Evolutionary conservation across 1,140 invertebrate species (phyloP), one percentile per base, ranked within the genome.

Genomic region (Harlomillsia oculata): DNA sequence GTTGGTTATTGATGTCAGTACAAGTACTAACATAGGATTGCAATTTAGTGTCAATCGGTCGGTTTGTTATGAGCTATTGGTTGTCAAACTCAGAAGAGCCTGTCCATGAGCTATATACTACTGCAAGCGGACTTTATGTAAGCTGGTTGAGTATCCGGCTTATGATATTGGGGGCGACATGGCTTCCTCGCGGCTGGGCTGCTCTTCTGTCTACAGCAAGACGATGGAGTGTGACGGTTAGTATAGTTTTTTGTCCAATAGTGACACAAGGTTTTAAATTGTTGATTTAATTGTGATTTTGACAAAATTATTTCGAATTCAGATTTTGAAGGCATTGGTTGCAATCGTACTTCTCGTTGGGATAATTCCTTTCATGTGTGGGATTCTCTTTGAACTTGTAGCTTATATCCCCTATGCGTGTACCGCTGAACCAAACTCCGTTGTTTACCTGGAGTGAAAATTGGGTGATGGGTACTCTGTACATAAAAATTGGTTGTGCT

Each of bases 401-500:
- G 0, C 77, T 97, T 16, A 85, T 97, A 13, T 85, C 94, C 5
- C 94, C 94, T 4, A 74, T 97, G 5, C 75, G 92, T n/a, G 90
- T 97, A 9, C 89, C 91, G 0, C 71, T 97, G 3, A 82, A 90
- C 66, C 93, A 98, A 72, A 92, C 91, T 16, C 94, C 95, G 0
- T 83, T 98, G n/a, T 89, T 85, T 84, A 84, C 61, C 25, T 52
- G 54, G 34, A 36, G 58, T 5, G 36, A 60, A 40, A 60, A 53
- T 44, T 59, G 52, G 43, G 48, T 92, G 0, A 74, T 97, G 5
- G 95, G 96, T 11, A 89, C 98, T 6, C 75, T 98, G 0, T 96
- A 97, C 69, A 95, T 92, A 2, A 99, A 99, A 76, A 97, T 98
- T 55, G 85, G 93, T n/a, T 94, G 90, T 66, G 95, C 91, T 1